These are phyloP conservation scores for Meliscaeva auricollis DNA, from an alignment of 2,888 invertebrate genomes.

Conservation along the genomic window DNA sequence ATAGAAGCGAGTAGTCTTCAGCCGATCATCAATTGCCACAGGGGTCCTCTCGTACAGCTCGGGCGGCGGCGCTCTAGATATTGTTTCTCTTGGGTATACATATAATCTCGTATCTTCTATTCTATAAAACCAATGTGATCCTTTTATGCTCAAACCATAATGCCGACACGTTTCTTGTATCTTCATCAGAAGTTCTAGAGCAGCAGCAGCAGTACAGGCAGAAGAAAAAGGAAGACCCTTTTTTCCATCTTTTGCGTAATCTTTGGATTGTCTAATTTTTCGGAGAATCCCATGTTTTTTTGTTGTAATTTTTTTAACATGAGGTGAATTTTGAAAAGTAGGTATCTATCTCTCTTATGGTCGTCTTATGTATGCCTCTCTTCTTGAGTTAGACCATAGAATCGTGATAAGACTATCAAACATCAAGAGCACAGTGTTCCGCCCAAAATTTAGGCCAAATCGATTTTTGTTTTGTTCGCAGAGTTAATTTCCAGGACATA, in stretches of 20 bases:
- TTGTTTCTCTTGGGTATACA: slow-evolving; percentile 25
- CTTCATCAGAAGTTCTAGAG: slow-evolving; percentile 34
- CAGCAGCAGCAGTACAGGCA: too few species aligned
- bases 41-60: slow-evolving; percentile 52
- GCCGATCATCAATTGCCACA: slow-evolving; percentile 67
- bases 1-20: slow-evolving; percentile 29
- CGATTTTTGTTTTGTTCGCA: not conserved
- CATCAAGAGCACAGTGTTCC: slow-evolving; percentile 47
- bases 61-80: slow-evolving; percentile 58
- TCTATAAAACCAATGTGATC: slow-evolving; percentile 50
- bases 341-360: slow-evolving; percentile 12
- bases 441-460: slow-evolving; percentile 45
- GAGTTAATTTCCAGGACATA: slow-evolving; percentile 49
- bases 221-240: slow-evolving; percentile 8
- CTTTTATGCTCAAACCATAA: slow-evolving; percentile 73
- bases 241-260: slow-evolving; percentile 53
- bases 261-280: slow-evolving; percentile 40
- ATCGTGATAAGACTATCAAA: slow-evolving; percentile 71
- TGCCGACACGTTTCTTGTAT: slow-evolving; percentile 59
- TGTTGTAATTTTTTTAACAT: slow-evolving; percentile 46
- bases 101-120: not conserved
- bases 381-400: slow-evolving; percentile 4
- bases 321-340: slow-evolving; percentile 60
- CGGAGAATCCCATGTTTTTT: slow-evolving; percentile 47
- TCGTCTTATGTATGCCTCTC: slow-evolving; percentile 47